Base-by-base conservation (phyloP, 2,888 invertebrate genomes). In the Heliconius hortense region DNA sequence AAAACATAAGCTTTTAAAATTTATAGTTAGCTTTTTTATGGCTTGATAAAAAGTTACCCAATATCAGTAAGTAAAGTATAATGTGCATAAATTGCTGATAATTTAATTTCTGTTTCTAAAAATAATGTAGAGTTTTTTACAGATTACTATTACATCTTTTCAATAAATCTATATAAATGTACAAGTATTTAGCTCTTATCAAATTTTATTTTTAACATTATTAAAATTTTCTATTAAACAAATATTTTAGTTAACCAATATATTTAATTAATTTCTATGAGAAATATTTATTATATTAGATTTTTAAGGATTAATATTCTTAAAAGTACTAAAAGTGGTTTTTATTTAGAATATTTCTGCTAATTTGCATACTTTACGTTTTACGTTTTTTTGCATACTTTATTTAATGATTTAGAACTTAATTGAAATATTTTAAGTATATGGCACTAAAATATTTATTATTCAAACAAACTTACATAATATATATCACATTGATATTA, bases 401-500 rank as follows among this genome's bases (percentile, higher is more conserved):
- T 1, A 53, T 53, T 53, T 53, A 15, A 43, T 43, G 13, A 53
- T 53, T 48, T 53, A 18, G 15, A 21, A 26, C 18, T 15, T 21
- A 31, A 63, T 31, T 21, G 4, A 60, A 26, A 26, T 26, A 26
- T 60, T 60, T 35, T 53, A 21, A 53, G 7, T 7, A 53, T 21
- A 53, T 53, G 53, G 53, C 53, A 53, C 53, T 63, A 63, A 63
- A 28, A 35, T 15, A 31, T 63, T 31, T 15, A 43, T 8, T 31
- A 26, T 31, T 21, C 63, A 63, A 31, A 21, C 18, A 67, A 67
- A 24, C 39, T 39, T 15, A 39, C 11, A 39, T 28, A 28, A 21
- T 31, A 28, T 26, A 18, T 69, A 69, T 31, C 68, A 69, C 68
- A 28, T 69, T 15, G 53, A 56, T 7, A n/a, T n/a, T 53, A 69